Conservation (phyloP, 2,113 vertebrate genomes). For the Oenanthe oenanthe region DNA sequence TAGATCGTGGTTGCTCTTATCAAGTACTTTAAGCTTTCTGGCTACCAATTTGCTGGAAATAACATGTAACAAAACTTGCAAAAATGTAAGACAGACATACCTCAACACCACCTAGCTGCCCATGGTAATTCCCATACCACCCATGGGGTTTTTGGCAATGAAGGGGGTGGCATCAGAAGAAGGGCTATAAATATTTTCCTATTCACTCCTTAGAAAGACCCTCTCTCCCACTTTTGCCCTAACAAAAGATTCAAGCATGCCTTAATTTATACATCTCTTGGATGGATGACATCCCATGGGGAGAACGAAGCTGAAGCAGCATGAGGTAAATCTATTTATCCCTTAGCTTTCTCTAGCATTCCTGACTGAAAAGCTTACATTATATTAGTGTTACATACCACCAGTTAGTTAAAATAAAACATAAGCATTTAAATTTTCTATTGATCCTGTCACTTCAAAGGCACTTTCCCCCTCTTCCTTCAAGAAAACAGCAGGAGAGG, state of each 20-base stretch:
- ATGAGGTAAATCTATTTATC: slow-evolving; percentile 55
- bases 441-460: slow-evolving; percentile 58
- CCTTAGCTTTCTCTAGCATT: slow-evolving; percentile 20
- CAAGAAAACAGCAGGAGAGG: slow-evolving; percentile 46
- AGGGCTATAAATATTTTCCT: background rate
- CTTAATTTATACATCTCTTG: slow-evolving; percentile 39
- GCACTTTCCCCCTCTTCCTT: background rate
- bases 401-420: slow-evolving; percentile 46
- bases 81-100: background rate
- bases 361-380: slow-evolving; percentile 33
- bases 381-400: slow-evolving; percentile 45
- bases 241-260: slow-evolving; percentile 27
- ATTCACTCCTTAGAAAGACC: background rate
- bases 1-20: background rate
- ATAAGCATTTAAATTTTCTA: slow-evolving; percentile 31
- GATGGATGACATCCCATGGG: background rate
- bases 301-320: slow-evolving; percentile 36
- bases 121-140: background rate
- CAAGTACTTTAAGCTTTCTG: background rate
- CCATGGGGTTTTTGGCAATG: background rate
- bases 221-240: background rate
- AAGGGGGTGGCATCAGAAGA: background rate
- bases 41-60: background rate
- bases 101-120: background rate
- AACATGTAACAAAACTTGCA: background rate